These are phyloP conservation scores for Diploscapter pachys DNA, from an alignment of 1,140 invertebrate genomes.

Conservation along the genomic window DNA sequence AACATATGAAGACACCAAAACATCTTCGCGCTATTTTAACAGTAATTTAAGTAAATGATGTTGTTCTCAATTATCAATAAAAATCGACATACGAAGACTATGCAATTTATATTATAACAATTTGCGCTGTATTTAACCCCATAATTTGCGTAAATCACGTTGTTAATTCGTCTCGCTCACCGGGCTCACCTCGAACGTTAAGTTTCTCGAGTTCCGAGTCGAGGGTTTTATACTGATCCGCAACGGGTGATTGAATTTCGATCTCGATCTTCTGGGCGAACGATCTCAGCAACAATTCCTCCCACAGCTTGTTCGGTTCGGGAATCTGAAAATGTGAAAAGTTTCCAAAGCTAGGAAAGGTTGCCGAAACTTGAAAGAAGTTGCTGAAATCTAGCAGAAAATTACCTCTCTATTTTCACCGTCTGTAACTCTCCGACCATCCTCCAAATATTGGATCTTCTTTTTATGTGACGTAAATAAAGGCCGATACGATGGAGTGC, in stretches of 20 bases:
- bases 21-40: neutral
- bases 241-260: slow-evolving; percentile 16
- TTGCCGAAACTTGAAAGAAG: neutral
- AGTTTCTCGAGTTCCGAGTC: slow-evolving; percentile 26
- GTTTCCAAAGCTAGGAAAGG: neutral
- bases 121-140: neutral
- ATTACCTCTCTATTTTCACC: neutral
- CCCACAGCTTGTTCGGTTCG: slow-evolving; percentile 31
- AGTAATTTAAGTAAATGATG: neutral
- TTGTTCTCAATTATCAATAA: neutral
- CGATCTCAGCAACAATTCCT: slow-evolving; percentile 26
- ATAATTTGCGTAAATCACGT: neutral
- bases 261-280: slow-evolving; percentile 30
- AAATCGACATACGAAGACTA: neutral
- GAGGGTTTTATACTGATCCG: slow-evolving; percentile 21
- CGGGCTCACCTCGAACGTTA: slow-evolving; percentile 22
- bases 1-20: no score
- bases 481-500: slow-evolving; percentile 23
- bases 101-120: neutral
- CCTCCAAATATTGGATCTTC: slow-evolving; percentile 23
- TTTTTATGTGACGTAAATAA: slow-evolving; percentile 19
- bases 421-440: slow-evolving; percentile 29
- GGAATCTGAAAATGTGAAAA: neutral
- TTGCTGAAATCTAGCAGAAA: neutral
- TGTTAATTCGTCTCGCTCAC: no score